phyloP scores from a whole-genome alignment of 2,113 vertebrate genomes.

The Saimiri boliviensis region DNA sequence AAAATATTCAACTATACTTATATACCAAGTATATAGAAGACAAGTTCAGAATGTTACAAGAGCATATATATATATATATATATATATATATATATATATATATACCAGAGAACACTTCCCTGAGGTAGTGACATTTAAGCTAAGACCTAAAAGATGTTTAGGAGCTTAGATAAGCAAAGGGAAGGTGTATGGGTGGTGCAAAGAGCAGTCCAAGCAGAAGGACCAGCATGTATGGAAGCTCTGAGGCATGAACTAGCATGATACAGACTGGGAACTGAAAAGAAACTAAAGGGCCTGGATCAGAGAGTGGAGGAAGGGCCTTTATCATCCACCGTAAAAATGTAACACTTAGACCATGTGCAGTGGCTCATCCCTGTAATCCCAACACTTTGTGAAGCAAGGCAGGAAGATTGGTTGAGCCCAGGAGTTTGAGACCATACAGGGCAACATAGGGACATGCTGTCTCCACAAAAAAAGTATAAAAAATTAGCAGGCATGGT shows the following conservation, averaged over 20 bases:
- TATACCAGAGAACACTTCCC: neutral
- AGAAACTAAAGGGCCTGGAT: neutral
- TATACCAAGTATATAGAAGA: neutral
- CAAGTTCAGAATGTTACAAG: neutral
- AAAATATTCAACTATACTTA: neutral
- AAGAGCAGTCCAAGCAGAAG: neutral
- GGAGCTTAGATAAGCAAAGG: neutral
- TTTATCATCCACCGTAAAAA: neutral
- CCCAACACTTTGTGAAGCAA: too few relatives aligned
- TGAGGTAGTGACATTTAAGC: neutral
- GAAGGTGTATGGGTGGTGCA: neutral
- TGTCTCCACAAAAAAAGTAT: too few relatives aligned
- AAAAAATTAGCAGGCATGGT: too few relatives aligned
- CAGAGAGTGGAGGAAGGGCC: neutral
- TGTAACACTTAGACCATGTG: neutral
- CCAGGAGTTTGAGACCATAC: too few relatives aligned
- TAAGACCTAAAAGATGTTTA: neutral
- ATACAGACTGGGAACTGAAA: neutral
- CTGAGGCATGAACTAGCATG: neutral
- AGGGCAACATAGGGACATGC: too few relatives aligned
- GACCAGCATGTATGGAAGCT: neutral
- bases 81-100: neutral
- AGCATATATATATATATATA: neutral
- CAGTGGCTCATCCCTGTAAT: too few relatives aligned
- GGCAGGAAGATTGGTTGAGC: too few relatives aligned